These are phyloP conservation scores for Lasiurus cinereus DNA, from an alignment of 2,113 vertebrate genomes.

Conservation along the genomic window DNA sequence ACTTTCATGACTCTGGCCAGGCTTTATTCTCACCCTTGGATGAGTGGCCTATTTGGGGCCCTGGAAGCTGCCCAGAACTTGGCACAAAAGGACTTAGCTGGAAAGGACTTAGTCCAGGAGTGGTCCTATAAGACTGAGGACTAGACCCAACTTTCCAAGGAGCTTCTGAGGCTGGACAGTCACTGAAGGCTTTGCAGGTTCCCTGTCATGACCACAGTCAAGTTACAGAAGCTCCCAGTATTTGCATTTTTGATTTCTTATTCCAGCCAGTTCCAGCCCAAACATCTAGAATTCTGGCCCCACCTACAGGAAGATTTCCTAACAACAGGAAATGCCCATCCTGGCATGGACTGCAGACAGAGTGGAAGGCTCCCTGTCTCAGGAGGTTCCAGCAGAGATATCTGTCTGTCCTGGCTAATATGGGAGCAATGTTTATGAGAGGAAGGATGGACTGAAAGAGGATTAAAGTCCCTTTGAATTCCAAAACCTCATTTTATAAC, in stretches of 20 bases:
- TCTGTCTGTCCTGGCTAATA: neutral
- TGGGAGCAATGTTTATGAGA: neutral
- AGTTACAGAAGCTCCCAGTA: neutral
- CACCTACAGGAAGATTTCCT: conserved; percentile 33
- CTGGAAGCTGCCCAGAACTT: neutral
- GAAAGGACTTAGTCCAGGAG: neutral
- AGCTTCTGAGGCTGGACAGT: neutral
- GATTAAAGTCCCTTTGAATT: neutral
- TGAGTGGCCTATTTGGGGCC: neutral
- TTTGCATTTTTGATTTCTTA: conserved; percentile 3
- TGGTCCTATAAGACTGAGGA: neutral
- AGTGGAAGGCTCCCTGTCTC: neutral
- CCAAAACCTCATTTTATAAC: neutral
- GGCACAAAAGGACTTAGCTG: neutral
- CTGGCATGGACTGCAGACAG: neutral
- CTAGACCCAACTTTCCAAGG: neutral
- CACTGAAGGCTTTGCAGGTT: neutral
- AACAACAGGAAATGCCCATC: neutral
- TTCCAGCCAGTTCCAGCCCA: neutral
- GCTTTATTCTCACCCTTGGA: neutral
- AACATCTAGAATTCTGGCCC: neutral
- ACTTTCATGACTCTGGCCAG: neutral
- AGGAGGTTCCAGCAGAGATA: neutral
- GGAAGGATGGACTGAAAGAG: neutral
- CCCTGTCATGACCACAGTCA: neutral